These are phyloP conservation scores for Brachionus manjavacas DNA, from an alignment of 1,140 invertebrate species.

Conservation along the genomic window DNA sequence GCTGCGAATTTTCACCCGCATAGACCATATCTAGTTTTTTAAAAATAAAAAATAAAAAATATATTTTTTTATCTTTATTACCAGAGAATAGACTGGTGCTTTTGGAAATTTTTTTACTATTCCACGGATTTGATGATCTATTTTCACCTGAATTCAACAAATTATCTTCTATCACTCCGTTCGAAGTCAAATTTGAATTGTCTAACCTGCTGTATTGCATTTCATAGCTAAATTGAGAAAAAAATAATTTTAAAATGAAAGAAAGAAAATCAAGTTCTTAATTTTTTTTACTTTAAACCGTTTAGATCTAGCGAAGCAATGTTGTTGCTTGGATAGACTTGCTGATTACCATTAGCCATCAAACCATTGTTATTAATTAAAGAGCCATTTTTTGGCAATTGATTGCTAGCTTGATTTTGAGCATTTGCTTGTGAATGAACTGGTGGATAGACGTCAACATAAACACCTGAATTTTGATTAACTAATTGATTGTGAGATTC, in stretches of 20 bases:
- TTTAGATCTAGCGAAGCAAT: constrained; percentile 1
- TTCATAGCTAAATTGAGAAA: neutral
- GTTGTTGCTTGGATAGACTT: neutral
- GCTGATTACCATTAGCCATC: neutral
- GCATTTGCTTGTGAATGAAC: neutral
- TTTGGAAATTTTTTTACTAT: constrained; percentile 32
- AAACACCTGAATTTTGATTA: neutral
- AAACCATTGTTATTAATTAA: neutral
- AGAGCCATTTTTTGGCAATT: neutral
- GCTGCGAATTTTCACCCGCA: neutral
- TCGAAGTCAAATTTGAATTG: constrained; percentile 16
- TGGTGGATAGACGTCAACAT: constrained; percentile 15
- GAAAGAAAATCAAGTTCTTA: neutral
- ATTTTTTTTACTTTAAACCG: neutral
- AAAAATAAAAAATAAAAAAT: neutral
- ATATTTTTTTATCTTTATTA: neutral
- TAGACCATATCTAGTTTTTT: constrained; percentile 8
- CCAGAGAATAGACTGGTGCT: constrained; percentile 30
- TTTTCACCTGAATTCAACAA: constrained; percentile 10
- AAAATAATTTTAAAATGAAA: neutral
- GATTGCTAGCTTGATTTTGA: neutral
- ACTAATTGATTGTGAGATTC: constrained; percentile 38
- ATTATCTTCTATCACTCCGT: constrained; percentile 35
- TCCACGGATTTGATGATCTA: constrained; percentile 17
- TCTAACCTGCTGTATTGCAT: constrained; percentile 15